Conservation (phyloP, 2,888 invertebrate species). For the Hecatera dysodea region DNA sequence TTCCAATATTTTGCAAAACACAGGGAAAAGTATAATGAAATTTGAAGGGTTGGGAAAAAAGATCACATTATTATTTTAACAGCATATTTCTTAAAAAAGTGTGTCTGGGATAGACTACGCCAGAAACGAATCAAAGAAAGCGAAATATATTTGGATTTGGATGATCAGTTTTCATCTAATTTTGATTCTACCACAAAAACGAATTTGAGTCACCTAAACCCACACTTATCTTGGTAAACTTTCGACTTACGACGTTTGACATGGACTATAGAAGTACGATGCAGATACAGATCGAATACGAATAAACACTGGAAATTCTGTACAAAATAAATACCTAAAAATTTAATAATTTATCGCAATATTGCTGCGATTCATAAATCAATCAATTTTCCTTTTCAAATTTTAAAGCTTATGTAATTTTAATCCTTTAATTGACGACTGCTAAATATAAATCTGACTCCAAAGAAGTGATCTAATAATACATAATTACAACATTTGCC, state of each 20-base stretch:
- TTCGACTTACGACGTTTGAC: conserved; percentile 30
- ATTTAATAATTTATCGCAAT: conserved; percentile 53
- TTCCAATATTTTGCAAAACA: not conserved
- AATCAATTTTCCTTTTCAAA: conserved; percentile 61
- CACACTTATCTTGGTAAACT: conserved; percentile 46
- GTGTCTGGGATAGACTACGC: not conserved
- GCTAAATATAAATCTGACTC: conserved; percentile 60
- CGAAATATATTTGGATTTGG: conserved; percentile 11
- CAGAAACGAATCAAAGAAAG: conserved; percentile 3
- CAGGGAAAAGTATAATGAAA: not conserved
- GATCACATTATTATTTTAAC: not conserved
- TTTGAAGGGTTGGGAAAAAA: not conserved
- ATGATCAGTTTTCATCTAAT: conserved; percentile 55
- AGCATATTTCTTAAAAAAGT: conserved; percentile 15
- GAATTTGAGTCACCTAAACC: conserved; percentile 49
- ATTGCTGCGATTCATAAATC: conserved; percentile 61
- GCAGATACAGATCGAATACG: conserved; percentile 3
- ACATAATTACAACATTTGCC: conserved; percentile 70
- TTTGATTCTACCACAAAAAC: conserved; percentile 49
- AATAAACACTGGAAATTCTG: conserved; percentile 14
- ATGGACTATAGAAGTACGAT: conserved; percentile 17
- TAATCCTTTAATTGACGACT: conserved; percentile 24
- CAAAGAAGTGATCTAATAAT: conserved; percentile 63
- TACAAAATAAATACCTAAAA: conserved; percentile 30
- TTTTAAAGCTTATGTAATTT: conserved; percentile 66